Evolutionary conservation across 2,797 vertebrate genomes (phyloP), one percentile per base, ranked within the genome.

Genomic region (Odontamblyopus rebecca): DNA sequence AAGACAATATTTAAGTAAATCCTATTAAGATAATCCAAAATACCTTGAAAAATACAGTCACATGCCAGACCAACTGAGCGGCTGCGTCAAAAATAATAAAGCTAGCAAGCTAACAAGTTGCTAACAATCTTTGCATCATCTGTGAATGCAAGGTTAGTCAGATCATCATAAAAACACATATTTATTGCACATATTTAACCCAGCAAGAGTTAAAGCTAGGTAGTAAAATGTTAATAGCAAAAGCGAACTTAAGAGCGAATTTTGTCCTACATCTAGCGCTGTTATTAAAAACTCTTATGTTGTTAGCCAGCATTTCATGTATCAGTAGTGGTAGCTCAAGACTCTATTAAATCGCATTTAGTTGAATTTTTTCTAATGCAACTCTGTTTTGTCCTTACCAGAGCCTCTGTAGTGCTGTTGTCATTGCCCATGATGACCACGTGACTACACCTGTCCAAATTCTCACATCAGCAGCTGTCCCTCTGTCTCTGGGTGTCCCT

Each of bases 351-450:
- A 60, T 2, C 27, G 13, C 7, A 29, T 5, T 30, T 29, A 30
- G 12, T 7, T 60, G 6, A 3, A 11, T 38, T n/a, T 48, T 3
- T 26, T n/a, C 9, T 26, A 35, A 62, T 26, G 19, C n/a, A 13
- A 16, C n/a, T 0, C 19, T 8, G 72, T 63, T 44, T 82, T n/a
- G 50, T 68, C 70, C 94, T 95, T 95, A 94, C 93, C 94, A 80
- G 81, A 27, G 74, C 77, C 72, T 88, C 86, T 30, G 87, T 60
- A 4, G 93, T 83, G 92, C 93, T 94, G 93, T 51, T 93, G 79
- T 94, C 93, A 82, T 94, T 95, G 73, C 94, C 94, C 94, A 95
- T 95, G 88, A 80, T 95, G 88, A 81, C 73, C 84, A 81, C 72
- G 26, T 85, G 78, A 80, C 81, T 74, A 85, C 81, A 76, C 77